Percentiles rank a stretch among this genome's conserved stretches.
Evolutionary conservation across 2,113 vertebrate species (phyloP).

Genomic region (Circaetus cinerascens): DNA sequence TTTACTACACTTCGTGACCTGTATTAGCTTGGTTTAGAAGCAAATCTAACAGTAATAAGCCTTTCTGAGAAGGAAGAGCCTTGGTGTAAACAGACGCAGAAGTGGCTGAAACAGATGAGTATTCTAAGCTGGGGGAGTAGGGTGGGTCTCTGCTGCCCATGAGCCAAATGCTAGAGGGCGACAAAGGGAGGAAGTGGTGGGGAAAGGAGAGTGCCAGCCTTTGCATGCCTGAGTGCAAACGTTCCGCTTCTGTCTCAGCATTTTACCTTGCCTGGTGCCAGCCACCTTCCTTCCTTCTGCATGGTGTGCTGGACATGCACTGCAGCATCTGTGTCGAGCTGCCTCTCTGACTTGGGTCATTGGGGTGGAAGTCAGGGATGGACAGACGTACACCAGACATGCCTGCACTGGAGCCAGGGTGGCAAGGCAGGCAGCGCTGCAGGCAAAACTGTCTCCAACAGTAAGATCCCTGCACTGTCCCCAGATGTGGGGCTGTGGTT

Average conservation of each 20-base stretch:
- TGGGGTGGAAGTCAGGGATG: neutral
- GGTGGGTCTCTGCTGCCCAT: neutral
- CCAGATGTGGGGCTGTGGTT: neutral
- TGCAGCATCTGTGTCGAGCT: neutral
- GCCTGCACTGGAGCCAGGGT: neutral
- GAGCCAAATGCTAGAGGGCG: neutral
- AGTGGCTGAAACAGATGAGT: neutral
- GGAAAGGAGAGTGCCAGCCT: neutral
- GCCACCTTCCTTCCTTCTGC: neutral
- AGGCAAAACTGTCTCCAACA: neutral
- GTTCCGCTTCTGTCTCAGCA: neutral
- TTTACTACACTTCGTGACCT: no score
- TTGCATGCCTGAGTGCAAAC: neutral
- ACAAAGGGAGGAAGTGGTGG: neutral
- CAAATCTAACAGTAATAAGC: no score
- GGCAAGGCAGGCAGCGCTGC: neutral
- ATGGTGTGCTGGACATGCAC: rapidly evolving
- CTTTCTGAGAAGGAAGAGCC: neutral
- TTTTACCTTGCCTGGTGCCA: neutral
- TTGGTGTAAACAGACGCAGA: neutral
- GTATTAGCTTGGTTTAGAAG: no score
- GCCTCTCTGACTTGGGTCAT: neutral
- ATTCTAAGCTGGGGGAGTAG: neutral
- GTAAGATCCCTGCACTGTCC: neutral
- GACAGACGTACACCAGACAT: rapidly evolving